Evolutionary conservation across 2,113 vertebrate species (phyloP), one percentile per base, ranked within the genome.

Genomic region (Sterrhoptilus dennistouni): DNA sequence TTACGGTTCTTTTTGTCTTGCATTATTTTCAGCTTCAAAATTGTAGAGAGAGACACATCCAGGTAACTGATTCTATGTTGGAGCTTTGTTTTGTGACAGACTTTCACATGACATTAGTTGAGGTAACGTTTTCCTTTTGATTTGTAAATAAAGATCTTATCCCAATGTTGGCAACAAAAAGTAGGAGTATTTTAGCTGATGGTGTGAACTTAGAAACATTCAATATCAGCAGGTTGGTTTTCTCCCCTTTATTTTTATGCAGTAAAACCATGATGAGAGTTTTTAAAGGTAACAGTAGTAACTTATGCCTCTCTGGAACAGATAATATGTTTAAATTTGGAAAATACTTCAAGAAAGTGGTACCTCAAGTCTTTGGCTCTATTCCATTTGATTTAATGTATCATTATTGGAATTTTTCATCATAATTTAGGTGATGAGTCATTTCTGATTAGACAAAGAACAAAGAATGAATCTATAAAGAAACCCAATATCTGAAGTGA

Each of bases 401-500:
- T 31, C 28, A 14, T 54, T 35, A 18, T 47, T 68, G 82, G 81
- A 87, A 87, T 28, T 57, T 47, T 81, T 95, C 16, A 36, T 82
- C 25, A 23, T 89, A 81, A 64, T 36, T 95, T 78, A 45, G 28
- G 31, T 76, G 42, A 61, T 89, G 70, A 97, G 64, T 94, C 16
- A 96, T 76, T 96, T 96, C 76, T 91, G 68, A 88, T 95, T 71
- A 42, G 45, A 53, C 52, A 57, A 83, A 70, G 22, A 74, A 60
- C 54, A 35, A 78, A 90, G 54, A 63, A 70, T n/a, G 11, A 64
- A 38, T 85, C 47, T 78, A 3, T 78, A 59, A 89, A 81, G 68
- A 89, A 89, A 60, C 1, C 12, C 28, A 61, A 35, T 14, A 56
- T 92, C 71, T 87, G 60, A 84, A 82, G 76, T 88, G 15, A 66